Conservation (phyloP, 2,888 invertebrate genomes). For the Diarsia rubi region DNA sequence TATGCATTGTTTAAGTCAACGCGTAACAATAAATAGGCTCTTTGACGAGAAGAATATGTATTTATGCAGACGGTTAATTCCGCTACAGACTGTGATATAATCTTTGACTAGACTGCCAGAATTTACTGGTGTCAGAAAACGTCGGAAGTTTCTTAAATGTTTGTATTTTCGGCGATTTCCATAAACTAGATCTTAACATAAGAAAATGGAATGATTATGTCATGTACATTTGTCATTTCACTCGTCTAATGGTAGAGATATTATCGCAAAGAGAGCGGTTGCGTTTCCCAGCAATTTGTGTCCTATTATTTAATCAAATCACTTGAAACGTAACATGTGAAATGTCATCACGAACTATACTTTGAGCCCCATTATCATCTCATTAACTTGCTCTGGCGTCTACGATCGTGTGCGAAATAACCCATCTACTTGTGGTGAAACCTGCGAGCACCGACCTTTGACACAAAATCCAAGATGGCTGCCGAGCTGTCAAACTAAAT, state of each 20-base stretch:
- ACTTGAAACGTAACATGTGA: conserved; percentile 58
- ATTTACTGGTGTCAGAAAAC: not conserved
- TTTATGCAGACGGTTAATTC: conserved; percentile 27
- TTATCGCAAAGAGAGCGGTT: conserved; percentile 41
- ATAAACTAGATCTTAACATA: not conserved
- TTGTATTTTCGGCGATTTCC: not conserved
- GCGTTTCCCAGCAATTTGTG: conserved; percentile 48
- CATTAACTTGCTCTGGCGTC: conserved; percentile 74
- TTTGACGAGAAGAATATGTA: conserved; percentile 44
- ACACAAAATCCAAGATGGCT: conserved; percentile 85
- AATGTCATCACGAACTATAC: conserved; percentile 66
- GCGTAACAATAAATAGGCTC: conserved; percentile 43
- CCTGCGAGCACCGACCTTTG: conserved; percentile 85
- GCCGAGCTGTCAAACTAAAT: conserved; percentile 84
- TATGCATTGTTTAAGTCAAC: conserved; percentile 63
- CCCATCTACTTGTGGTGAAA: conserved; percentile 84
- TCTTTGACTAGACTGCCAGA: not conserved
- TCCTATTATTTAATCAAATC: conserved; percentile 50
- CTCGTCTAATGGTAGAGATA: conserved; percentile 32
- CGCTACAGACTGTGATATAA: conserved; percentile 3
- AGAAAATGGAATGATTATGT: conserved; percentile 26
- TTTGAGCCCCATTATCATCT: conserved; percentile 74
- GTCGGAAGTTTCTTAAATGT: not conserved
- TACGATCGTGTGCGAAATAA: conserved; percentile 78
- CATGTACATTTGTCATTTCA: conserved; percentile 20